phyloP scores from a whole-genome alignment of 92 coral and sea anemone species.

The Metridium senile region DNA sequence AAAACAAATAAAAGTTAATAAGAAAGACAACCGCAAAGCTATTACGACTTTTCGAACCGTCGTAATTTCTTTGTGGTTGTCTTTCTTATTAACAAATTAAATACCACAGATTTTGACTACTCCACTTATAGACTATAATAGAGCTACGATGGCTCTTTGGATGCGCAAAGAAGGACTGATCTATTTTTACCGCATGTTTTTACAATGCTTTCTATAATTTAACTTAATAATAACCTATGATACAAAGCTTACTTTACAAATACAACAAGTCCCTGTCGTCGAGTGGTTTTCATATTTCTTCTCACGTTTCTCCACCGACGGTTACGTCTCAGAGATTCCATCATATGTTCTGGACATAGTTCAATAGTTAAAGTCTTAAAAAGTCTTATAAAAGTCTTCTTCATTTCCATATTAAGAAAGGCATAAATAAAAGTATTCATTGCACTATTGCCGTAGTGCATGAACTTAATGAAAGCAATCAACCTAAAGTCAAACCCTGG shows the following conservation, averaged over 20 bases:
- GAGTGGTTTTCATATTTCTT: conserved; percentile 7
- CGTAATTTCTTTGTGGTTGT: no score
- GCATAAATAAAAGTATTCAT: conserved; percentile 87
- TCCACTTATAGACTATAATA: no score
- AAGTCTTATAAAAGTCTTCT: conserved; percentile 52
- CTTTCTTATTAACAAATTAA: no score
- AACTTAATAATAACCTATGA: no score
- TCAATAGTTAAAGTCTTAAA: conserved; percentile 27
- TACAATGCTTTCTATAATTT: no score
- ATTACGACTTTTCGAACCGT: no score
- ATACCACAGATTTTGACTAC: no score
- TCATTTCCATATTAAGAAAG: conserved; percentile 73
- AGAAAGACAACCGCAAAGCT: no score
- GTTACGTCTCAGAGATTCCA: conserved; percentile 5
- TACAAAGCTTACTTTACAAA: background rate
- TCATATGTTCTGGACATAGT: conserved; percentile 12
- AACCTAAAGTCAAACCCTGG: conserved; percentile 49
- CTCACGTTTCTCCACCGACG: conserved; percentile 24
- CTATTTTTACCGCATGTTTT: no score
- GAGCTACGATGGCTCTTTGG: no score
- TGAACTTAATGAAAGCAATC: conserved; percentile 86
- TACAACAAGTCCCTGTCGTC: background rate
- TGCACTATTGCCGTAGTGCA: conserved; percentile 93
- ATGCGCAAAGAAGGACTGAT: no score
- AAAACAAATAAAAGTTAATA: no score